Percentiles rank a stretch among this genome's conserved stretches.
Evolutionary conservation across 92 coral and sea anemone species (phyloP).

Genomic region (Blastomussa wellsi): DNA sequence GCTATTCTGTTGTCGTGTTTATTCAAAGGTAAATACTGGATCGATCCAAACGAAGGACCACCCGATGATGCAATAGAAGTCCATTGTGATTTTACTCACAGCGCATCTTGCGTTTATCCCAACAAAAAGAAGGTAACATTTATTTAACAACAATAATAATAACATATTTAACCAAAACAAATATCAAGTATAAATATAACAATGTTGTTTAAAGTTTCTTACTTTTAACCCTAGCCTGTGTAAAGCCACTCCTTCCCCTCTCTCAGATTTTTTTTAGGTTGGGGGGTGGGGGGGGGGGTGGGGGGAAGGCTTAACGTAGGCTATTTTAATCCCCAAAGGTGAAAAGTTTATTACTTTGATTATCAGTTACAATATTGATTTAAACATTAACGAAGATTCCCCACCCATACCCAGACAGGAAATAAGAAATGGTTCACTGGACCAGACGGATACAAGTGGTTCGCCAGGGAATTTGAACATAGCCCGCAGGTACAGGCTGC

Average conservation of each 20-base stretch:
- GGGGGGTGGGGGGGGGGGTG: too few species aligned
- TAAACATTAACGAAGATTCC: neutral
- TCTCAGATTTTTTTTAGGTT: too few species aligned
- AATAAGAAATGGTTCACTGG: conserved; percentile 94
- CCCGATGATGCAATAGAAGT: conserved; percentile 75
- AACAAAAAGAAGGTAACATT: conserved; percentile 61
- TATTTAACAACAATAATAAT: too few species aligned
- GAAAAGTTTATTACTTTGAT: too few species aligned
- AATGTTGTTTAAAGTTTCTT: too few species aligned
- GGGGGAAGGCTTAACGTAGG: too few species aligned
- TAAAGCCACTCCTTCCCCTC: too few species aligned
- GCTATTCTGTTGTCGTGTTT: neutral
- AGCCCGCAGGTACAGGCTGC: conserved; percentile 67
- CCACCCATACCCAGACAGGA: conserved; percentile 63
- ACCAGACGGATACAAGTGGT: conserved; percentile 93
- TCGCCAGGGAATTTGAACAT: conserved; percentile 73
- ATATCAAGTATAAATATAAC: too few species aligned
- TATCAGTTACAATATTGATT: neutral
- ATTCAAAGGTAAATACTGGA: conserved; percentile 75
- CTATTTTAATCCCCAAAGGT: too few species aligned
- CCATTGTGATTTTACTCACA: conserved; percentile 74
- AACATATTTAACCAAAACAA: too few species aligned
- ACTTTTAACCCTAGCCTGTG: too few species aligned
- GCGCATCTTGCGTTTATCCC: conserved; percentile 82
- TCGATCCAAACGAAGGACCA: conserved; percentile 94